Base-by-base conservation (phyloP, 1,140 invertebrate species). In the Megalopta genalis region DNA sequence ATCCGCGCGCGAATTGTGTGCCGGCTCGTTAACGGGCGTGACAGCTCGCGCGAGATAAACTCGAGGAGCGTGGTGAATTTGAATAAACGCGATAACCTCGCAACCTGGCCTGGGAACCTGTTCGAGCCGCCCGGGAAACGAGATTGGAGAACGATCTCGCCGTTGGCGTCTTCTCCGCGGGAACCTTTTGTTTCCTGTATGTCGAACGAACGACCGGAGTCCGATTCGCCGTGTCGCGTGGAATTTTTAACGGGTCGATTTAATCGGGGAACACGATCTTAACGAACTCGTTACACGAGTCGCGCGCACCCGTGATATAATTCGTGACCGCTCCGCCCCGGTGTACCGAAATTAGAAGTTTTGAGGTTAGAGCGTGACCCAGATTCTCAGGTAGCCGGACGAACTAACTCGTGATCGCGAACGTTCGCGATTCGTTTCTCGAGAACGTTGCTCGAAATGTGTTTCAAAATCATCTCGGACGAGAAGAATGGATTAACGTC, bases 21-120 rank as follows among this genome's bases (percentile, higher is more conserved):
- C 21, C 8, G 63, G n/a, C 42, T 52, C 32, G 59, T n/a, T 64
- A 23, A 9, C 32, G 12, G n/a, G n/a, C n/a, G 0, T 77, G 54
- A 54, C 75, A 64, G 42, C 27, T 54, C 63, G 27, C 12, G 2
- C 16, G 42, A 70, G 67, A 77, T 77, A 70, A 23, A 49, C 10
- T 12, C 6, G 14, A 52, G 42, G 5, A 46, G 3, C 10, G 39
- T 8, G 7, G 9, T 5, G 46, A 63, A 77, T 69, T 70, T 27
- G 32, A 64, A 78, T 52, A 62, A 12, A 0, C 39, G 64, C n/a
- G 54, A 32, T 59, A 70, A 57, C 4, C 25, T 77, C 49, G 18
- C 46, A 9, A 21, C 18, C 49, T 2, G 7, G 49, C 18, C 10
- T 46, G 42, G 32, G n/a, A 18, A 63, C 21, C 14, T 69, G 57